Conservation (phyloP, 2,113 vertebrate species). For the Ranitomeya variabilis region DNA sequence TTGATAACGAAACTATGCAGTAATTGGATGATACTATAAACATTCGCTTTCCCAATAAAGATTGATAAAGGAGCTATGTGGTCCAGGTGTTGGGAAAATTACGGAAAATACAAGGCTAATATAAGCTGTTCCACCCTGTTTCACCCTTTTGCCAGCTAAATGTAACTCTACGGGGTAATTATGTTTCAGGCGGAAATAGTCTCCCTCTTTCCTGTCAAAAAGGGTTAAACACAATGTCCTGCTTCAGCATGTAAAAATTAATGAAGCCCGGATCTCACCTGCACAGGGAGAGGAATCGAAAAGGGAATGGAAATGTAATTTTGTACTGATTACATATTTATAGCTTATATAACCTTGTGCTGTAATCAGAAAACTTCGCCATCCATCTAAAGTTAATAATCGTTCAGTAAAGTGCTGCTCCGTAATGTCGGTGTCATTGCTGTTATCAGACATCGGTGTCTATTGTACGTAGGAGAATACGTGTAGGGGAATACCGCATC, state of each 20-base stretch:
- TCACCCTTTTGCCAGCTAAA: too few relatives aligned
- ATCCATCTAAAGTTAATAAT: slow-evolving; percentile 19
- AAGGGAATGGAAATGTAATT: not conserved
- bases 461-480: not conserved
- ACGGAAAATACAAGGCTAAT: too few relatives aligned
- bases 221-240: not conserved
- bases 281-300: not conserved
- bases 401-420: not conserved
- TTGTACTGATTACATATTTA: not conserved
- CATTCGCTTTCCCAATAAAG: too few relatives aligned
- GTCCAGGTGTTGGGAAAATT: too few relatives aligned
- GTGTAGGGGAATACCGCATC: not conserved
- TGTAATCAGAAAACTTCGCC: not conserved
- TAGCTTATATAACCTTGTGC: slow-evolving; percentile 16
- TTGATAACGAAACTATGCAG: too few relatives aligned
- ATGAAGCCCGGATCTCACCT: not conserved
- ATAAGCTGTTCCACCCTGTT: too few relatives aligned
- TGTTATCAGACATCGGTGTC: not conserved
- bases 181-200: not conserved
- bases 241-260: not conserved
- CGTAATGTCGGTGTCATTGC: slow-evolving; percentile 19
- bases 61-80: too few relatives aligned
- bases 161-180: not conserved
- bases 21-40: too few relatives aligned
- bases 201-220: not conserved